A percentile compares a stretch with the other conserved stretches of the same genome.
Conservation (phyloP, 2,888 invertebrate species). For the Drosophila prostipennis region DNA sequence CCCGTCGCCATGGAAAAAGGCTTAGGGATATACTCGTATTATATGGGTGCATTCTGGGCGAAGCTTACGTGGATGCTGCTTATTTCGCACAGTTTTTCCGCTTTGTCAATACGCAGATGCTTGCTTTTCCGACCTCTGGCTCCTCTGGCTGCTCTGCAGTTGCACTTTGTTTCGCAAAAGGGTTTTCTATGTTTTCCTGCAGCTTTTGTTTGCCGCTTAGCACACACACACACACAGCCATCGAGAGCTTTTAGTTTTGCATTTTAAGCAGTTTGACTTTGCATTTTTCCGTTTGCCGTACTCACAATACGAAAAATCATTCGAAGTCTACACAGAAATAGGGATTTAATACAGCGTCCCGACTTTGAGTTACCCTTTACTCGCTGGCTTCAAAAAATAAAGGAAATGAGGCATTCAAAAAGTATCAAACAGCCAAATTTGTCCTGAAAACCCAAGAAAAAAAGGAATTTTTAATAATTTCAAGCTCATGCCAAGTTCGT, state of each 20-base stretch:
- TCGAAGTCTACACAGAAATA: conserved; percentile 24
- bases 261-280: conserved; percentile 68
- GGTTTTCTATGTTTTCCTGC: conserved; percentile 74
- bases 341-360: fast-evolving
- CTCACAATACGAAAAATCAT: conserved; percentile 65
- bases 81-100: conserved; percentile 46
- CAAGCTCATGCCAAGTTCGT: too few relatives aligned
- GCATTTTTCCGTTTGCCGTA: conserved; percentile 34
- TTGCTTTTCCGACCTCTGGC: conserved; percentile 18
- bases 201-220: conserved; percentile 73
- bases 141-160: conserved; percentile 15
- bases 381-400: too few relatives aligned
- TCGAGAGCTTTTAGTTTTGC: conserved; percentile 74
- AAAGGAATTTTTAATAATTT: too few relatives aligned
- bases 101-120: conserved; percentile 59
- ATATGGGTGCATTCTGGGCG: conserved; percentile 27
- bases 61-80: conserved; percentile 32
- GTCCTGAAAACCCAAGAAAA: too few relatives aligned
- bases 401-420: too few relatives aligned
- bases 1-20: conserved; percentile 13
- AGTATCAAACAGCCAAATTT: too few relatives aligned
- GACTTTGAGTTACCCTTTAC: background rate
- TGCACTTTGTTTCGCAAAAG: conserved; percentile 75
- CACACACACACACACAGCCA: conserved; percentile 7
- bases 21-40: conserved; percentile 4